Base-by-base conservation (phyloP, 2,797 vertebrate genomes). In the Threskiornis aethiopicus region DNA sequence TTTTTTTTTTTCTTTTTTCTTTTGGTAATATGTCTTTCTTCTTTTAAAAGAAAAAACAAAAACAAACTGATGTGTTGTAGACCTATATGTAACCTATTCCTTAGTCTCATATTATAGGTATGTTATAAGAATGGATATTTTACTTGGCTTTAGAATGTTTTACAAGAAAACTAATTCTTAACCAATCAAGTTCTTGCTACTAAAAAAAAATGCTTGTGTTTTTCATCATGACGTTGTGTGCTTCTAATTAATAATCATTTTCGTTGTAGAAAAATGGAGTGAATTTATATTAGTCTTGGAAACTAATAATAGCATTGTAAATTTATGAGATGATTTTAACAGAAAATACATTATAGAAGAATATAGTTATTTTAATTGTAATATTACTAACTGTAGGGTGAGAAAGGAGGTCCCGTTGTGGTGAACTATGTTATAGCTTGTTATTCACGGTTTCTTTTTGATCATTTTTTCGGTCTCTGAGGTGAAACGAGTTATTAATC, bases 401-500 rank as follows among this genome's bases (percentile, higher is more conserved):
- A 99, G 98, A 98, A 98, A 96, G 97, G 99, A 99, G 98, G 98
- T 99, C 98, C 99, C 98, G 97, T 99, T 98, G 99, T 99, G 99
- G 99, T 99, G 99, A 99, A 99, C 99, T 99, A 99, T 99, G 99
- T 99, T 99, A 99, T 99, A 99, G 99, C 99, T 99, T 99, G 99
- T 99, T 99, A 99, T 99, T 99, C 99, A 99, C 99, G 98, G 99
- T 99, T 99, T 99, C 99, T 99, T 99, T 98, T 99, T 99, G 99
- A 99, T 99, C 99, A 99, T 99, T 99, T 99, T 99, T 99, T 99
- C 99, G 99, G 99, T 99, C 99, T 99, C 99, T 99, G 99, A 99
- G 99, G 99, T 99, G 99, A 99, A 99, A 99, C 98, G 99, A 99
- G 99, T 99, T 99, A 99, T 99, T 99, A 99, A 99, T 99, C 97